A percentile compares a stretch with the other conserved stretches of the same genome.
These are phyloP conservation scores for Neogale vison DNA, from an alignment of 2,113 vertebrate genomes.

Conservation along the genomic window DNA sequence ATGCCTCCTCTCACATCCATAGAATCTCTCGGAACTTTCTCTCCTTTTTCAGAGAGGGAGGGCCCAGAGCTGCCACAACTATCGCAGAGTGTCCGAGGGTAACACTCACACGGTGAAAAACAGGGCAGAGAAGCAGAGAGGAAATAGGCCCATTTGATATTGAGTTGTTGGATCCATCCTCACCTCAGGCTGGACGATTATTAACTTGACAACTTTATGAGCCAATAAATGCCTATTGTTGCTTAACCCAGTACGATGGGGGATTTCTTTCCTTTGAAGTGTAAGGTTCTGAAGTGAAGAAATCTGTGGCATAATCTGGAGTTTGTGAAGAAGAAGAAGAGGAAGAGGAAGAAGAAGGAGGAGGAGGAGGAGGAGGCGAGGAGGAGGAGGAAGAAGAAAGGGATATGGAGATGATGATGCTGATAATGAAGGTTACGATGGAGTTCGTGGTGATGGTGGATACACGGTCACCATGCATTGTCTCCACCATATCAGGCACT, in stretches of 20 bases:
- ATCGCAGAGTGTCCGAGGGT: neutral
- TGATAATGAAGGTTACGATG: too few species aligned
- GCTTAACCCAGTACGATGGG: neutral
- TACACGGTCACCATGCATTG: too few species aligned
- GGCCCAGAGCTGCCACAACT: neutral
- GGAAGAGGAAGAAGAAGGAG: neutral
- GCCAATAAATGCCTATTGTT: neutral
- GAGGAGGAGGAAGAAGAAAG: neutral
- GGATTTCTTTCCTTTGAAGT: neutral
- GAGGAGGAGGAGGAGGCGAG: too few species aligned
- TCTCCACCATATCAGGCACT: too few species aligned
- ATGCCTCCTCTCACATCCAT: neutral
- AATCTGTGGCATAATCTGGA: neutral
- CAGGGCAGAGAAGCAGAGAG: neutral
- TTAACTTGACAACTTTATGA: neutral
- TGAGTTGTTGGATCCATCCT: neutral
- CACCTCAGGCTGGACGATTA: neutral
- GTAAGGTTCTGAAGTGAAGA: neutral
- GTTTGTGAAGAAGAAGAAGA: neutral
- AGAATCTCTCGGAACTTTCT: neutral
- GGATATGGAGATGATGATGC: neutral
- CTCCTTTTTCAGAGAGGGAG: neutral
- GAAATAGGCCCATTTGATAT: accelerated
- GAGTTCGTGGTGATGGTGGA: too few species aligned
- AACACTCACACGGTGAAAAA: neutral